Percentiles rank a stretch among this genome's conserved stretches.
These are phyloP conservation scores for Oryzias woworae DNA, from an alignment of 2,113 vertebrate genomes.

Conservation along the genomic window DNA sequence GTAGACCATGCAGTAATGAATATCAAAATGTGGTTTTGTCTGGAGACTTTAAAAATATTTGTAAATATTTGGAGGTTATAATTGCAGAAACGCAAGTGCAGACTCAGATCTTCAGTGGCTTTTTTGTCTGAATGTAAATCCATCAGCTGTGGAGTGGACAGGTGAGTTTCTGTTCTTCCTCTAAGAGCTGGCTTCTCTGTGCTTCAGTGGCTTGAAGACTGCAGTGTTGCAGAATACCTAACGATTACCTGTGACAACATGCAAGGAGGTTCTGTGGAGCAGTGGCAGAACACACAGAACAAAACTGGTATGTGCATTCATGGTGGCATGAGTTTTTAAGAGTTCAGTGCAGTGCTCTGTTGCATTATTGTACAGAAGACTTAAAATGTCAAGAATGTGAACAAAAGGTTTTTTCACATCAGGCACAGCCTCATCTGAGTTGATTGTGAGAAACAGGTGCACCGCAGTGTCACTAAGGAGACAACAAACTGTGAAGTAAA, in stretches of 20 bases:
- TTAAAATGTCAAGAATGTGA: constrained; percentile 17
- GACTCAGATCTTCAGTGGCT: constrained; percentile 14
- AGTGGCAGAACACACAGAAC: constrained; percentile 13
- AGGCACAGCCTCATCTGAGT: no score
- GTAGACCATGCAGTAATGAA: no score
- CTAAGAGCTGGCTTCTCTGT: constrained; percentile 44
- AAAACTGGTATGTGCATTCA: constrained; percentile 4
- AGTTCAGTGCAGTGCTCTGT: constrained; percentile 29
- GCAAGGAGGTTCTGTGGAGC: constrained; percentile 19
- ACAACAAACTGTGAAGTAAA: no score
- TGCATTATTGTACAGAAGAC: constrained; percentile 36
- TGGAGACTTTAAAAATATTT: no score
- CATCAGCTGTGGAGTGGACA: constrained; percentile 9
- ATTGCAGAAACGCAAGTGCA: background rate
- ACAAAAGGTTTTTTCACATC: constrained; percentile 16
- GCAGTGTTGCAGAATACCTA: constrained; percentile 29
- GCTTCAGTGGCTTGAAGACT: constrained; percentile 37
- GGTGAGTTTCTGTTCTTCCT: constrained; percentile 4
- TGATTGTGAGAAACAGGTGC: no score
- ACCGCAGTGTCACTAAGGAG: no score
- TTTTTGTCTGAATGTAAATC: constrained; percentile 9
- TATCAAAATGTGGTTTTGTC: no score
- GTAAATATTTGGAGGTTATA: no score
- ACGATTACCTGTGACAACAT: constrained; percentile 38
- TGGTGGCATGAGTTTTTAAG: constrained; percentile 17